Evolutionary conservation across 2,797 vertebrate genomes (phyloP), one percentile per base, ranked within the genome.

Genomic region (Protosalanx chinensis): DNA sequence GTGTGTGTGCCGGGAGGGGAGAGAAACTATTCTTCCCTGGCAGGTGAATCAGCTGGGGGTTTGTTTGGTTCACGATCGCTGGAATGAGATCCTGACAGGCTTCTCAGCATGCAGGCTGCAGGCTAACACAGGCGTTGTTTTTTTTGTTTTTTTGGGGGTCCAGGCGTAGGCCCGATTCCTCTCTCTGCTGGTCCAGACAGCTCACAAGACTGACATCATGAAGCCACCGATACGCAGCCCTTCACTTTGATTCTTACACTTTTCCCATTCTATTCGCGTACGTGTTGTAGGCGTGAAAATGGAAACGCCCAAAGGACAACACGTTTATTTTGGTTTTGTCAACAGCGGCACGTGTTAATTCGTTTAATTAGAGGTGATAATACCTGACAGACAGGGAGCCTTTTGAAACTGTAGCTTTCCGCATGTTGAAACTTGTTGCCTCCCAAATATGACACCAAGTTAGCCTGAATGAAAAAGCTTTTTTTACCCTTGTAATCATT

Each of bases 31-130:
- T 83, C 77, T 77, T 67, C 79, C 66, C 81, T 82, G 85, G 80
- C 86, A 87, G 86, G 86, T 85, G 85, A 85, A 87, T 86, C 85
- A 85, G 80, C 68, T 53, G 60, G 64, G 4, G 75, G 85, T 85
- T 87, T 86, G 83, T 88, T 89, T 87, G 81, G 82, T 80, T 79
- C 82, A 79, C 67, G 67, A 83, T 71, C 72, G 80, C 72, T 59
- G 81, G 67, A 69, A 76, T 79, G 70, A 59, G 80, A 78, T 82
- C 71, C 73, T 77, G 85, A 85, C 80, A 68, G 76, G 68, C 81
- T 76, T 81, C 81, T 87, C 82, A 73, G 84, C 83, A 85, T 84
- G 85, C 83, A 79, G 85, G 76, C 82, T 74, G 66, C 78, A 82
- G 74, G 75, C 82, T 68, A 70, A 79, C 70, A 80, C 73, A 81